Percentiles rank a stretch among this genome's conserved stretches.
These are phyloP conservation scores for Phyllotreta cruciferae DNA, from an alignment of 2,888 invertebrate genomes.

Conservation along the genomic window DNA sequence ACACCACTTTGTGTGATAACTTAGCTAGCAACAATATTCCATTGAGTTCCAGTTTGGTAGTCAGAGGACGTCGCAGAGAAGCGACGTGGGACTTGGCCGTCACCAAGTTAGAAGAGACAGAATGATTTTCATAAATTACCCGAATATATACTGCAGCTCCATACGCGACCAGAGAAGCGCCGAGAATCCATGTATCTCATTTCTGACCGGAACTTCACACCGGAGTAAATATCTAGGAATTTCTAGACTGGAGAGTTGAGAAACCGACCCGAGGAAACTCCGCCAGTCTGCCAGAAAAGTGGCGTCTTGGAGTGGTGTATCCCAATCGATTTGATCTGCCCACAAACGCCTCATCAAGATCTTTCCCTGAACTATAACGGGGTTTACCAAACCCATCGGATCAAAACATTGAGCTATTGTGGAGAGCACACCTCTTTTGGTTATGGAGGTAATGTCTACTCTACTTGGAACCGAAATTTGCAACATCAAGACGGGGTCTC, in stretches of 20 bases:
- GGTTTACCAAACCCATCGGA: conserved; percentile 34
- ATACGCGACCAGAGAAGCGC: conserved; percentile 28
- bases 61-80: conserved; percentile 18
- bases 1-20: conserved; percentile 22
- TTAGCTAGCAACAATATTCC: conserved; percentile 30
- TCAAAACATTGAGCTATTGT: conserved; percentile 29
- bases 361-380: conserved; percentile 32
- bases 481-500: conserved; percentile 28
- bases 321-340: conserved; percentile 32
- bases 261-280: conserved; percentile 17
- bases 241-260: conserved; percentile 13
- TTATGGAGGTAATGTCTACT: not conserved
- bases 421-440: conserved; percentile 35
- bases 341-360: conserved; percentile 36
- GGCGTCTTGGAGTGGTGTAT: conserved; percentile 15
- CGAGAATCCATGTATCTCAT: conserved; percentile 36
- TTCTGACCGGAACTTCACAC: not conserved
- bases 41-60: conserved; percentile 31
- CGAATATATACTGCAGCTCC: conserved; percentile 6
- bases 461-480: conserved; percentile 18
- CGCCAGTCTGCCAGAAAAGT: conserved; percentile 25
- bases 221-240: conserved; percentile 31
- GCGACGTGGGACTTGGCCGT: conserved; percentile 30
- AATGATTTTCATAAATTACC: not conserved
- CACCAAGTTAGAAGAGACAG: conserved; percentile 29